phyloP scores from a whole-genome alignment of 2,888 invertebrate genomes.

The Tetramorium bicarinatum region DNA sequence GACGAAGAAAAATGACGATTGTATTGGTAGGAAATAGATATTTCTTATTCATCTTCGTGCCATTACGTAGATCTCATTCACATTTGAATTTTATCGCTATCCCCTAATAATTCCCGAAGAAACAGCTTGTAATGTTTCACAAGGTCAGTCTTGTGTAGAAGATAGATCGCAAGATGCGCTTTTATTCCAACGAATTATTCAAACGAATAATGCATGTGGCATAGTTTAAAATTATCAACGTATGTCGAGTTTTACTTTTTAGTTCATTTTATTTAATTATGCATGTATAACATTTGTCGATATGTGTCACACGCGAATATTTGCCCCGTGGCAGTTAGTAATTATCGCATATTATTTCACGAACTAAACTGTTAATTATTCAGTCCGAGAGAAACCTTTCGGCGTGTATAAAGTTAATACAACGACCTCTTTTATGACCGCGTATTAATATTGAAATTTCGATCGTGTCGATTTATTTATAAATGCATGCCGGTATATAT shows the following conservation, averaged over 20 bases:
- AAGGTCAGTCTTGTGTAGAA: neutral
- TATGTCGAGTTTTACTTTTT: conserved; percentile 28
- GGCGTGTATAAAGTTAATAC: conserved; percentile 24
- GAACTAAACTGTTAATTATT: conserved; percentile 43
- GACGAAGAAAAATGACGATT: conserved; percentile 49
- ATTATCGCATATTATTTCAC: conserved; percentile 35
- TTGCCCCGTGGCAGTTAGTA: conserved; percentile 6
- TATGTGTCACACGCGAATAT: conserved; percentile 8
- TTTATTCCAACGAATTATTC: neutral
- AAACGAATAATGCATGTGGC: neutral
- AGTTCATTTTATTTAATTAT: conserved; percentile 27
- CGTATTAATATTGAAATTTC: conserved; percentile 39
- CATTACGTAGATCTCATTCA: neutral
- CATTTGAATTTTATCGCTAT: neutral
- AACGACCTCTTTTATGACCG: conserved; percentile 31
- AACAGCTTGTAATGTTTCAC: neutral
- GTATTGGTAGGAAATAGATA: neutral
- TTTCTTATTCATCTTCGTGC: conserved; percentile 18
- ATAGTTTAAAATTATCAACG: neutral
- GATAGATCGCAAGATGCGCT: neutral
- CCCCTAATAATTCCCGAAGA: neutral
- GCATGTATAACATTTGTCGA: conserved; percentile 10
- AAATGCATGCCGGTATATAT: neutral
- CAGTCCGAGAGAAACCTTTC: conserved; percentile 6
- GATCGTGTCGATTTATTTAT: conserved; percentile 5